Evolutionary conservation across 2,888 invertebrate genomes (phyloP), one percentile per base, ranked within the genome.

Genomic region (Prenolepis imparis): DNA sequence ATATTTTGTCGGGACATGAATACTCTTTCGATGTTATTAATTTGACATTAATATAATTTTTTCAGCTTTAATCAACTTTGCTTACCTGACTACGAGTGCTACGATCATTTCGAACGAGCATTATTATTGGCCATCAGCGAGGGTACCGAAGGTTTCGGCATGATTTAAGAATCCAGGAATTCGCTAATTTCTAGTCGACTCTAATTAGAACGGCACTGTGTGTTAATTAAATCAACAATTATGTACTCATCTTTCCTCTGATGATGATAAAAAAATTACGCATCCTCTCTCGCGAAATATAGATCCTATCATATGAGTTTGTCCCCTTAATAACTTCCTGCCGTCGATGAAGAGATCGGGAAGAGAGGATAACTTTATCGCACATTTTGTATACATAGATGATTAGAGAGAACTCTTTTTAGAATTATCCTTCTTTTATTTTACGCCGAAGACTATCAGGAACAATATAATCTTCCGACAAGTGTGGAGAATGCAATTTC

Each of bases 41-140:
- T 81, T 73, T 41, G n/a, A n/a, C 28, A 39, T 44, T 63, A 75
- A 70, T 82, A 44, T 85, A 87, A 91, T 90, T 84, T n/a, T 96
- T 96, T 24, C 95, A 98, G 98, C 96, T 99, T 99, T 95, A 99
- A 99, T 96, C 98, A 99, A 95, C 96, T 99, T 86, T 98, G 98
- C 95, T 96, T 99, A 93, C 99, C 99, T 32, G 98, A 98, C 95
- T 99, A 99, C 95, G 98, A 98, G 95, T 97, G 97, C 92, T 98
- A 98, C 95, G 98, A 99, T 95, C 98, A 98, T 92, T 98, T 99
- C 90, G 98, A 99, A 93, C 97, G 97, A 94, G 97, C 98, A 61
- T 96, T 99, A 82, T 96, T 98, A 18, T 96, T 98, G 95, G 98
- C 99, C 89, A 98, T 99, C 95, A 98, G 98, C 95, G 99, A 99